Base-by-base conservation (phyloP, 2,888 invertebrate species). In the Philonicus albiceps region DNA sequence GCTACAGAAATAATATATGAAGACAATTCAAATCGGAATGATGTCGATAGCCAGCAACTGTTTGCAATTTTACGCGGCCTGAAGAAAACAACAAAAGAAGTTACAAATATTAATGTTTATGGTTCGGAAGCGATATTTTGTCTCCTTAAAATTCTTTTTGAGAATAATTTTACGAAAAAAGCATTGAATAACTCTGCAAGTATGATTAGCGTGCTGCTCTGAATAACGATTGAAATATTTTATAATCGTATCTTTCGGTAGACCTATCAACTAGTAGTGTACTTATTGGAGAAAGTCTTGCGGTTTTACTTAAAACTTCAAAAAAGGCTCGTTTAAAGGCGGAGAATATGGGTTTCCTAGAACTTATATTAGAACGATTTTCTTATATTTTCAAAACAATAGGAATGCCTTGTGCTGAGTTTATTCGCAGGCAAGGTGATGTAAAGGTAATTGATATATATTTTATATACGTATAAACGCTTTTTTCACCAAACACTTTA, bases 381-480 rank as follows among this genome's bases (percentile, higher is more conserved):
- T 89, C 90, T n/a, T 78, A 74, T 1, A 91, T 92, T 37, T 88
- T 91, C 2, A 89, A 90, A 2, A 90, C 90, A 64, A 88, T 88
- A 43, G 90, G 89, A 40, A 89, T 90, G 22, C 89, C 90, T 2
- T 90, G 90, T 78, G 89, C 89, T 0, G 89, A 89, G 1, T 91
- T 90, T 89, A 90, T 91, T 6, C 90, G 91, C 16, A 91, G 91
- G 22, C 89, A 90, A 87, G 91, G 91, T 2, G 90, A 91, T 13
- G 87, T 89, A n/a, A 91, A 90, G 86, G 88, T 88, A 86, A 30
- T 27, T 81, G 27, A 2, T 22, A 7, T 22, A 5, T 73, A 11
- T n/a, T 22, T 22, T 72, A 7, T 30, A 22, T 27, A 31, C 11
- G 37, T 37, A 7, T 22, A n/a, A 3, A 73, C 5, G 31, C 76